Evolutionary conservation across 2,888 invertebrate species (phyloP).

Genomic region (Microctonus brassicae): DNA sequence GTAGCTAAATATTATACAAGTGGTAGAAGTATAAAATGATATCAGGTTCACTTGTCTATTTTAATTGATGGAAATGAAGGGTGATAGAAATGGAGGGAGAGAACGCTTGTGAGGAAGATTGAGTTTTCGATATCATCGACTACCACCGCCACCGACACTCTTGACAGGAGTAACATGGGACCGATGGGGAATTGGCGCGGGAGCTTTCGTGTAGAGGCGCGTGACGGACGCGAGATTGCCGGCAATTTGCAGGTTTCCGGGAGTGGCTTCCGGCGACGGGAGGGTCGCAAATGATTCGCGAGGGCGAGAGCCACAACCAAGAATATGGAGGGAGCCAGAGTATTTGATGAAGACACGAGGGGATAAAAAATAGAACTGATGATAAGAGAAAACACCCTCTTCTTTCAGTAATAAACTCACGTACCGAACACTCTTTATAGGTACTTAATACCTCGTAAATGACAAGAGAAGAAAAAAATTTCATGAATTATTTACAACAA

Average conservation of each 20-base stretch:
- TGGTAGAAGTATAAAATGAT: neutral
- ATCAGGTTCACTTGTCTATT: neutral
- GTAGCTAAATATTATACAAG: no score
- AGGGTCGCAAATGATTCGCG: constrained; percentile 11
- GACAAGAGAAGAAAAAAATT: neutral
- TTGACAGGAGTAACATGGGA: neutral
- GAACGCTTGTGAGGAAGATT: neutral
- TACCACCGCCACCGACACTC: neutral
- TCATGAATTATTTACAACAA: constrained; percentile 3
- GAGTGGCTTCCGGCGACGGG: neutral
- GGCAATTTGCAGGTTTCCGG: constrained; percentile 32
- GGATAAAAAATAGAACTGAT: neutral
- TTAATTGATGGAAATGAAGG: constrained; percentile 7
- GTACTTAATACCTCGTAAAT: neutral
- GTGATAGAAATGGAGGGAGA: neutral
- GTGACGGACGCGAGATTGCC: constrained; percentile 33
- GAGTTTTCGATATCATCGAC: constrained; percentile 17
- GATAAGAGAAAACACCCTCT: constrained; percentile 2
- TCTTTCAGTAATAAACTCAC: neutral
- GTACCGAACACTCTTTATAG: neutral
- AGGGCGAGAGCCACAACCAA: neutral
- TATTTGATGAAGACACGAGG: neutral
- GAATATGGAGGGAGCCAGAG: no score
- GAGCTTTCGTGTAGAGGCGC: constrained; percentile 8
- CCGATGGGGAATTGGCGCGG: constrained; percentile 7